These are phyloP conservation scores for Lycaena phlaeas DNA, from an alignment of 2,888 invertebrate species.

Conservation along the genomic window DNA sequence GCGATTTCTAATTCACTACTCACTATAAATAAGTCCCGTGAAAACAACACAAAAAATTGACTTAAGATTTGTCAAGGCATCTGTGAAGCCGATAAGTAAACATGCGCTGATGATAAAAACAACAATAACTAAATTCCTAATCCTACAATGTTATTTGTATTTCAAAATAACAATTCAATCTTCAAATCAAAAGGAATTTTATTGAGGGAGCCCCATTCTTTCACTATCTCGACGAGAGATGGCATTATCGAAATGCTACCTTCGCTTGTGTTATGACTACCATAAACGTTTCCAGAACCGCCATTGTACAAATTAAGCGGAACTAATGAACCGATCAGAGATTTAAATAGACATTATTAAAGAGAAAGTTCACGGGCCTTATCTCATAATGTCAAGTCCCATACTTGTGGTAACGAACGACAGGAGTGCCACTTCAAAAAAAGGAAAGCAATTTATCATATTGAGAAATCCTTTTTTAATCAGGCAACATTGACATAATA, in stretches of 20 bases:
- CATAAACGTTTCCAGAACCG: slow-evolving; percentile 16
- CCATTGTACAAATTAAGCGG: slow-evolving; percentile 32
- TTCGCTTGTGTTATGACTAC: slow-evolving; percentile 8
- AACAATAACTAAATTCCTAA: too few relatives aligned
- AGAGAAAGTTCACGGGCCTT: slow-evolving; percentile 31
- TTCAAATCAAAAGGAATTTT: too few relatives aligned
- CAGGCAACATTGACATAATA: not conserved
- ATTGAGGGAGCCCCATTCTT: too few relatives aligned
- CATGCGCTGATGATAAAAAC: too few relatives aligned
- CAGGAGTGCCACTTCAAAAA: slow-evolving; percentile 10
- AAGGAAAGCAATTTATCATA: not conserved
- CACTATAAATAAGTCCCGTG: too few relatives aligned
- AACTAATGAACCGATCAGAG: slow-evolving; percentile 18
- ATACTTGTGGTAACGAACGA: slow-evolving; percentile 27
- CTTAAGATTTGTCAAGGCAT: too few relatives aligned
- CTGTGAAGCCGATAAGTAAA: too few relatives aligned
- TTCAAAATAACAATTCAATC: too few relatives aligned
- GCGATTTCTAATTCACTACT: too few relatives aligned
- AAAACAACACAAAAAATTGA: too few relatives aligned
- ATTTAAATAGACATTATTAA: slow-evolving; percentile 23
- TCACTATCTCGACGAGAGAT: too few relatives aligned
- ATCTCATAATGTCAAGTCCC: slow-evolving; percentile 28
- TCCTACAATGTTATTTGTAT: too few relatives aligned
- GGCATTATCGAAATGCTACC: slow-evolving; percentile 1
- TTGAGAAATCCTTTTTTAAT: slow-evolving; percentile 7